These are phyloP conservation scores for Parasteatoda tepidariorum DNA, from an alignment of 1,140 invertebrate genomes.

Conservation along the genomic window DNA sequence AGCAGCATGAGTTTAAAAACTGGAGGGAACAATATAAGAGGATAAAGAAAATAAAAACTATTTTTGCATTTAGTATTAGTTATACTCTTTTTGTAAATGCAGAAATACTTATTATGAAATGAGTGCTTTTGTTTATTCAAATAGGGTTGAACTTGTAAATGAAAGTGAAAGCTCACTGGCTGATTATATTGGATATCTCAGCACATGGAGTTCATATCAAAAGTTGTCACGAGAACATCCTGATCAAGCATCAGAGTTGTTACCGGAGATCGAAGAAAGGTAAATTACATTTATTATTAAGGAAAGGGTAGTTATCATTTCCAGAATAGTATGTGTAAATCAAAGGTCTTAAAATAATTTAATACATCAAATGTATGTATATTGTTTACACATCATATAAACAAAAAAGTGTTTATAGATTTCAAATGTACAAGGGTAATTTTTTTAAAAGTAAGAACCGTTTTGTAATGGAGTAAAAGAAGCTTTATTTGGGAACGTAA, in stretches of 20 bases:
- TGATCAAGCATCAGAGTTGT: slow-evolving; percentile 1
- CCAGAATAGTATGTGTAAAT: too few species aligned
- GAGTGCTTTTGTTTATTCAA: not conserved
- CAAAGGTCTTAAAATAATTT: too few species aligned
- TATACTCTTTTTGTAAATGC: not conserved
- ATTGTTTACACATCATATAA: too few species aligned
- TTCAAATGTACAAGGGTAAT: too few species aligned
- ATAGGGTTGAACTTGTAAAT: not conserved
- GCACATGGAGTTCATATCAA: slow-evolving; percentile 54
- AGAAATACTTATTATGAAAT: not conserved
- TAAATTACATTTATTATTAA: not conserved
- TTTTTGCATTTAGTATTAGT: not conserved
- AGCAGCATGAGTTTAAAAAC: not conserved
- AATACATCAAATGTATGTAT: too few species aligned
- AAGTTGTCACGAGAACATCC: slow-evolving; percentile 30
- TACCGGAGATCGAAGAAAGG: slow-evolving; percentile 13
- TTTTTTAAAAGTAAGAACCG: too few species aligned
- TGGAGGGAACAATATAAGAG: too few species aligned
- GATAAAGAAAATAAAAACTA: too few species aligned
- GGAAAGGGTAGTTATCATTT: too few species aligned
- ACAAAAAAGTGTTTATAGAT: too few species aligned
- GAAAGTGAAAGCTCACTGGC: not conserved
- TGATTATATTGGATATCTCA: slow-evolving; percentile 54
- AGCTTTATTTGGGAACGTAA: too few species aligned
- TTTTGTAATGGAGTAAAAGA: too few species aligned